Percentiles rank a stretch among this genome's conserved stretches.
phyloP scores from a whole-genome alignment of 2,113 vertebrate species.

The Scartelaos histophorus region DNA sequence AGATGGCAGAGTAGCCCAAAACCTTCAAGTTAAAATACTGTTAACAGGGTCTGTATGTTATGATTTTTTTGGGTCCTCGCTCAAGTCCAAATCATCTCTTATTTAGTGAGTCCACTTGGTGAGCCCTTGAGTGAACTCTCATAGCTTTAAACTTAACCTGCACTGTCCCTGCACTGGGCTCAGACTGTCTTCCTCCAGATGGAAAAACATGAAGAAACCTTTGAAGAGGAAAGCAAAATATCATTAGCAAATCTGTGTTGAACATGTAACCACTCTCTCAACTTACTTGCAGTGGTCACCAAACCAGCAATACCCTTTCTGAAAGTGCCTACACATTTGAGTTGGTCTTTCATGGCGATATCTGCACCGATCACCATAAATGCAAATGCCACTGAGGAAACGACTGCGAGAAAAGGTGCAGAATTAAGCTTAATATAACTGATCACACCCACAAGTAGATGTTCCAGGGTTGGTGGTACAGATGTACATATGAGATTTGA shows the following conservation, averaged over 20 bases:
- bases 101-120: too few species aligned
- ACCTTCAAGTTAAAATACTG: not conserved
- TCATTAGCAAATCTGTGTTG: too few species aligned
- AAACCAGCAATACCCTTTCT: slow-evolving; percentile 81
- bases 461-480: too few species aligned
- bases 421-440: not conserved
- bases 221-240: not conserved
- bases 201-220: slow-evolving; percentile 78
- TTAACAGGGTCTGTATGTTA: not conserved
- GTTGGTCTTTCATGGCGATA: slow-evolving; percentile 73
- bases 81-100: not conserved
- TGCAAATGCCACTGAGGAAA: slow-evolving; percentile 75
- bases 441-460: too few species aligned
- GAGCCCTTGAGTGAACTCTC: too few species aligned
- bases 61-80: too few species aligned
- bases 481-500: too few species aligned
- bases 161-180: too few species aligned
- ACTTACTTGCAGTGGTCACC: slow-evolving; percentile 83
- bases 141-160: too few species aligned
- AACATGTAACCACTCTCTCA: not conserved
- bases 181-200: slow-evolving; percentile 14
- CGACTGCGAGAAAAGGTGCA: slow-evolving; percentile 68
- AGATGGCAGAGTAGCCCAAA: not conserved
- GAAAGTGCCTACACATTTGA: slow-evolving; percentile 83
- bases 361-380: slow-evolving; percentile 71